Base-by-base conservation (phyloP, 2,888 invertebrate species). In the Agrilus biguttatus region DNA sequence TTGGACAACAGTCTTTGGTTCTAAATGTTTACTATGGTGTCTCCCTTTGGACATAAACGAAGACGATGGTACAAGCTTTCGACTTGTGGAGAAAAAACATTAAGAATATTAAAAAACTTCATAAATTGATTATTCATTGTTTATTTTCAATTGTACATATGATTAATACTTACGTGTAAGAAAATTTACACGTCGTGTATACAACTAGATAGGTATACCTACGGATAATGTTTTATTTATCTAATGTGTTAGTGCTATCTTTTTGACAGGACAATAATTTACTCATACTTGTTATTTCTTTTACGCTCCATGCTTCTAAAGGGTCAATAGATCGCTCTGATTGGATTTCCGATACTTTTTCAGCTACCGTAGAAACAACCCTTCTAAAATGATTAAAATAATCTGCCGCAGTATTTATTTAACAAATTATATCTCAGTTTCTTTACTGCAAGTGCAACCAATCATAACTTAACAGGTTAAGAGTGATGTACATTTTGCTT, bases 1-100 rank as follows among this genome's bases (percentile, higher is more conserved):
- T 68, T 91, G 91, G 64, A 78, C 82, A 59, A 89, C 95, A 72
- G 85, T 96, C 14, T 95, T 96, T 67, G 95, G 95, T 2, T 81
- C 81, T 53, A 76, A 80, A 55, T 78, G 77, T 55, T 71, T 74
- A 51, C 67, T 78, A 17, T 93, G 93, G 92, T 76, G 89, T 61
- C 59, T 93, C 52, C 93, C 93, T 19, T 65, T 92, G 40, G 85
- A 81, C 64, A 81, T 84, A 52, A 88, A 88, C 87, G 87, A 77
- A 69, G 67, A 41, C 6, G 44, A 47, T 37, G 47, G 47, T 5
- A 10, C 41, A 8, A 57, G 48, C 44, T 40, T 49, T 51, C 37
- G 10, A 28, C 28, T 28, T 10, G 28, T 28, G 28, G 28, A 28
- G 28, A 28, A 28, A 28, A 28, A 10, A 5, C 28, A 10, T 28